phyloP scores from a whole-genome alignment of 2,888 invertebrate species.

The Machimus rusticus region DNA sequence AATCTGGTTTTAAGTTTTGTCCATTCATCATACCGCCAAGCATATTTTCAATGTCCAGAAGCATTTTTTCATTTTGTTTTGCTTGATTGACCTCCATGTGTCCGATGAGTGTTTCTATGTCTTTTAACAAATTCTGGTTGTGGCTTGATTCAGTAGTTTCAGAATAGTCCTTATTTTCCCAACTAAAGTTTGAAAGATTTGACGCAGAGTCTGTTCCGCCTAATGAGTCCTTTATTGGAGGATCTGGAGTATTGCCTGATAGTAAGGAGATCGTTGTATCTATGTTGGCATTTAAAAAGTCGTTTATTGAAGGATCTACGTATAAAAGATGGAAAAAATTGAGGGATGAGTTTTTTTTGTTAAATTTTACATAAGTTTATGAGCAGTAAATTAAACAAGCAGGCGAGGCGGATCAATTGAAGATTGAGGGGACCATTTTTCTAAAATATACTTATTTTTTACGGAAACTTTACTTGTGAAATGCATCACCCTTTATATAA shows the following conservation, averaged over 20 bases:
- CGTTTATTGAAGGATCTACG: conserved; percentile 57
- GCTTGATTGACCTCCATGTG: conserved; percentile 62
- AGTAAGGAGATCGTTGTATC: conserved; percentile 49
- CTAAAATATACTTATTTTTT: background rate
- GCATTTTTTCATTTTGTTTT: conserved; percentile 57
- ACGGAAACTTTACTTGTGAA: background rate
- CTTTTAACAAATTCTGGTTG: conserved; percentile 58
- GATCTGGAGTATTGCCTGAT: background rate
- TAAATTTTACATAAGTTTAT: background rate
- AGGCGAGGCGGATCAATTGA: background rate
- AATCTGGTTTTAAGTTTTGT: conserved; percentile 36
- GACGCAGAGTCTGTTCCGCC: conserved; percentile 42
- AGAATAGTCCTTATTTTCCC: conserved; percentile 49
- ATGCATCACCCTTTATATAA: too few species aligned
- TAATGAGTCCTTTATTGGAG: background rate
- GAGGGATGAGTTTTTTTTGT: conserved; percentile 44
- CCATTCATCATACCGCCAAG: conserved; percentile 54
- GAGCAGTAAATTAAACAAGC: background rate
- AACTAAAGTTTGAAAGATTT: conserved; percentile 50
- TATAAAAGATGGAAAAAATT: conserved; percentile 51
- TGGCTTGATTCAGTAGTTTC: conserved; percentile 25
- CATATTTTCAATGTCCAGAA: conserved; percentile 59
- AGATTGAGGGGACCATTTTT: background rate
- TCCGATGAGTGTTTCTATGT: conserved; percentile 62
- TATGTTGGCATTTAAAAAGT: conserved; percentile 59